Base-by-base conservation (phyloP, 2,113 vertebrate genomes). In the Zosterops pallidus region DNA sequence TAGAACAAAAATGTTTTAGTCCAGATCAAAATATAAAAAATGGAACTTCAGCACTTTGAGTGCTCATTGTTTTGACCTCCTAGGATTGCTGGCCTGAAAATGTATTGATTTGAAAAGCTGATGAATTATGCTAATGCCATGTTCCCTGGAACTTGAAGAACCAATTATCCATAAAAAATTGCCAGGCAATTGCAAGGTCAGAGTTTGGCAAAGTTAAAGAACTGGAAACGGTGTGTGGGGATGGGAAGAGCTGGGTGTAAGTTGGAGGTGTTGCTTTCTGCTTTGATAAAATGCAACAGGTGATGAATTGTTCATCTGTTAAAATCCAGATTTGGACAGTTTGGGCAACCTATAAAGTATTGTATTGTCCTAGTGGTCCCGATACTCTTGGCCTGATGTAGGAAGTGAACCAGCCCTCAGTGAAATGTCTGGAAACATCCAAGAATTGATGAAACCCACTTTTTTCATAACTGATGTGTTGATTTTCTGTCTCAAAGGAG, bases 131-230 rank as follows among this genome's bases (percentile, higher is more conserved):
- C 57, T 76, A 64, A 72, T 29, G 55, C n/a, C 39, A 16, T 18
- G n/a, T 86, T 55, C 69, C 59, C 56, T 92, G 65, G 52, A 84
- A 90, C 52, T 33, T 62, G 68, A 72, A 94, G 81, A 92, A 65
- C 46, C 74, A 92, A 92, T 83, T 95, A 95, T 47, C 59, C 46
- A 55, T 76, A 84, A 94, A 71, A 80, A 95, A 92, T 79, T 84
- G 59, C 46, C 64, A 77, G 86, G 56, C 60, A 59, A 53, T 46
- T 60, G n/a, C 60, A 60, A 80, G 82, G 62, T 41, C 62, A 62
- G 60, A 35, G 28, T 33, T 21, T 44, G 50, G 59, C 31, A 20
- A 23, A 57, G 28, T 39, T 47, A 33, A 63, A 64, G 76, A 47
- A 14, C 23, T 8, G 22, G 41, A 42, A 59, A 4, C 0, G 0